phyloP scores from a whole-genome alignment of 2,888 invertebrate genomes.

The Vannuccia rotundouncinata region DNA sequence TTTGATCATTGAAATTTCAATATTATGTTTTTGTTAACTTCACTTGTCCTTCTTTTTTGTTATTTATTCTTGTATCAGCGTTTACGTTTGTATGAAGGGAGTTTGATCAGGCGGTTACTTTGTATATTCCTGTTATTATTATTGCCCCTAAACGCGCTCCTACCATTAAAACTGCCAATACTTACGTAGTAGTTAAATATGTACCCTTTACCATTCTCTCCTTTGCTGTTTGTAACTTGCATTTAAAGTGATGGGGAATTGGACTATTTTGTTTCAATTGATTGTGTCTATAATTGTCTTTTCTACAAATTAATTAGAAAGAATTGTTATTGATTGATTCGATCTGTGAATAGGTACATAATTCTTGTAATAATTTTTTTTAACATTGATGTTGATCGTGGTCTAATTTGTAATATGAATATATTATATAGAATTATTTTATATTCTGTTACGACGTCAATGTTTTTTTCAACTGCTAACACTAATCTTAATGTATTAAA shows the following conservation, averaged over 20 bases:
- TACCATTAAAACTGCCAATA: background rate
- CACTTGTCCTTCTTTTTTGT: background rate
- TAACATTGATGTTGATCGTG: too few species aligned
- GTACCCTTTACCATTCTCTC: background rate
- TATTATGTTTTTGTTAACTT: background rate
- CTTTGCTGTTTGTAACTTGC: background rate
- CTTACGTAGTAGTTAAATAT: background rate
- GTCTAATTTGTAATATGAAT: background rate
- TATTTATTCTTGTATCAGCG: background rate
- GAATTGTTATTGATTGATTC: background rate
- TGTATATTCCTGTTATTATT: too few species aligned
- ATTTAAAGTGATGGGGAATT: background rate
- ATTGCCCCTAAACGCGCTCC: too few species aligned
- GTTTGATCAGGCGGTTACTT: too few species aligned
- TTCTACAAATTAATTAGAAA: background rate
- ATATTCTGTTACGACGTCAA: background rate
- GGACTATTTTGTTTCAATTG: background rate
- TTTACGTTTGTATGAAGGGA: too few species aligned
- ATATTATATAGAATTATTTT: background rate
- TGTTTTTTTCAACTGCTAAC: background rate
- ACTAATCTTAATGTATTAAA: too few species aligned
- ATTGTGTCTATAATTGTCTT: background rate
- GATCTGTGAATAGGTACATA: background rate
- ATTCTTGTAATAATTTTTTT: too few species aligned
- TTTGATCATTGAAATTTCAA: too few species aligned